Conservation (phyloP, 2,888 invertebrate genomes). For the Drosophila meridiana region DNA sequence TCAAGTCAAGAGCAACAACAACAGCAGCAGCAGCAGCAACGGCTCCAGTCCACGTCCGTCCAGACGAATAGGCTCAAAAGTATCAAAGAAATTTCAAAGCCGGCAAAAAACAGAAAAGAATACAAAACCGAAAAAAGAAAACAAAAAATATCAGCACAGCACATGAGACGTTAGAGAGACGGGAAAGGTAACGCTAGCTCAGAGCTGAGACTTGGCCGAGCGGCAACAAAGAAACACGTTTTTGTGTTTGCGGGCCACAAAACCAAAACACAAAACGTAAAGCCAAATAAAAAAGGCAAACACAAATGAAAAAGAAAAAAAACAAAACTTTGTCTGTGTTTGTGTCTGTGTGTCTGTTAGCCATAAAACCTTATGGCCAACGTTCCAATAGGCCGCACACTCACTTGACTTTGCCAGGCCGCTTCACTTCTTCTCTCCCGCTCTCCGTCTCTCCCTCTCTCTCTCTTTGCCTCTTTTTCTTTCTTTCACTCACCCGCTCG, state of each 20-base stretch:
- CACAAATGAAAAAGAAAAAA: constrained; percentile 28
- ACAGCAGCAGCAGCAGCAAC: constrained; percentile 9
- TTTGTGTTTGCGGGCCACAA: constrained; percentile 70
- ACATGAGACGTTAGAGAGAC: constrained; percentile 3
- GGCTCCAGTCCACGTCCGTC: constrained; percentile 19
- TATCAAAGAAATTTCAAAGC: constrained; percentile 61
- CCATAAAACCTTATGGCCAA: constrained; percentile 78
- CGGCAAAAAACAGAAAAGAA: constrained; percentile 49
- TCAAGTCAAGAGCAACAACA: constrained; percentile 19
- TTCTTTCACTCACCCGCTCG: background rate
- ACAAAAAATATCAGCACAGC: constrained; percentile 16
- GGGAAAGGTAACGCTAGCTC: constrained; percentile 9
- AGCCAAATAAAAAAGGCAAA: constrained; percentile 32
- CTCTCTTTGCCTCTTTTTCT: background rate
- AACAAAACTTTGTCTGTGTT: constrained; percentile 34
- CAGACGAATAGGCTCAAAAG: constrained; percentile 35
- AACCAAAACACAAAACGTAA: constrained; percentile 43
- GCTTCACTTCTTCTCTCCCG: constrained; percentile 4
- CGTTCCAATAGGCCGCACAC: constrained; percentile 77
- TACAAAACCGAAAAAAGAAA: constrained; percentile 16
- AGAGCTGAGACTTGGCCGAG: constrained; percentile 20
- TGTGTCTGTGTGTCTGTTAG: constrained; percentile 39
- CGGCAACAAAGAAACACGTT: constrained; percentile 69
- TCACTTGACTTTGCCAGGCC: constrained; percentile 11
- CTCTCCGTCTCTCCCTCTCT: constrained; percentile 12